phyloP scores from a whole-genome alignment of 2,797 vertebrate genomes.

The Linurgus olivaceus region DNA sequence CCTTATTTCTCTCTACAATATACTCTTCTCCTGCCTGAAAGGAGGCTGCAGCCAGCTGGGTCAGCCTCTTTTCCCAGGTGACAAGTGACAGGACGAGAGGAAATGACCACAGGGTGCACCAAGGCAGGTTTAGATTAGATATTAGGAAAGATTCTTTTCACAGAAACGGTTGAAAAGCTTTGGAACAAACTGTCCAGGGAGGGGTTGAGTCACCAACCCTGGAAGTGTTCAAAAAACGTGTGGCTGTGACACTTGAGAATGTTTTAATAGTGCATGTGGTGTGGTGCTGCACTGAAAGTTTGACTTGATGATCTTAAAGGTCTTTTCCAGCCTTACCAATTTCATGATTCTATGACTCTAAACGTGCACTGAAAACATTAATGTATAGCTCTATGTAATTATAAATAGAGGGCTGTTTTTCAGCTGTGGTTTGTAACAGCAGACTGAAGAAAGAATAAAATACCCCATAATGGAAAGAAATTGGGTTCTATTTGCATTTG shows the following conservation, averaged over 20 bases:
- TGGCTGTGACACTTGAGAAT: neutral
- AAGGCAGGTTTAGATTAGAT: neutral
- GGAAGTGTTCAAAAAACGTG: rapidly evolving
- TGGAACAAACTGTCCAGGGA: neutral
- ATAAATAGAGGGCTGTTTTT: neutral
- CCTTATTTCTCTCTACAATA: neutral
- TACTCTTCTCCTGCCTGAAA: neutral
- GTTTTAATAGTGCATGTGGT: neutral
- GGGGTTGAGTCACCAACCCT: rapidly evolving
- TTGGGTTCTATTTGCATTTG: neutral
- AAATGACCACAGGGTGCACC: neutral
- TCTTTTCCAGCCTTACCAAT: neutral
- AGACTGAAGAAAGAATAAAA: neutral
- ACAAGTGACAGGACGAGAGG: rapidly evolving
- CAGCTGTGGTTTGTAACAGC: neutral
- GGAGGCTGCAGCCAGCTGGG: neutral
- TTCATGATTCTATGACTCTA: neutral
- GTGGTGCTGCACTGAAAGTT: neutral
- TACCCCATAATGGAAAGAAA: neutral
- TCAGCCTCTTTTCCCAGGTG: neutral
- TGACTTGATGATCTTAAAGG: neutral
- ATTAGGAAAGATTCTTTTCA: neutral
- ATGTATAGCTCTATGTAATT: neutral
- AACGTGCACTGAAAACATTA: neutral
- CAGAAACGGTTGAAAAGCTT: neutral